Evolutionary conservation across 2,888 invertebrate genomes (phyloP), one percentile per base, ranked within the genome.

Genomic region (Machimus rusticus): DNA sequence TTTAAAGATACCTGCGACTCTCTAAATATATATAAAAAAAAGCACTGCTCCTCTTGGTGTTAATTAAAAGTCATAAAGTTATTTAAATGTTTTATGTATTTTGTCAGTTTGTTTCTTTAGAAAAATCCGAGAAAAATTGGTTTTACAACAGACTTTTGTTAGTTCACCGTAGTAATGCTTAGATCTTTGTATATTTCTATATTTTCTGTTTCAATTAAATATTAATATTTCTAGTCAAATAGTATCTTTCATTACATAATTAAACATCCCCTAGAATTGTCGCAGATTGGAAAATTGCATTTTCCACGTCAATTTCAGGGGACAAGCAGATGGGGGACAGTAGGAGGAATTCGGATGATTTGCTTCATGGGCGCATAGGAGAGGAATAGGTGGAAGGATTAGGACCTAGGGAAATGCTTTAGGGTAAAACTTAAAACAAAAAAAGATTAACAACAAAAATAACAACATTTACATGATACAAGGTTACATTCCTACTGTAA

Each of bases 211-310:
- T 86, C 39, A 57, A 51, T 88, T 88, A 87, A 88, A 87, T 88
- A 88, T 88, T 87, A 88, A 88, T 88, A 88, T 84, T 85, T 85
- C 78, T 88, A 88, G 84, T 77, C 81, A 84, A 81, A 87, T 79
- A 74, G 78, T 87, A 79, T 76, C 86, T 81, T 74, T 87, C 51
- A 81, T 74, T 74, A 57, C 85, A 84, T 85, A 74, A 74, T 85
- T 57, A 85, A 43, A 46, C 23, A 28, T 66, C 74, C 85, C 74
- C 16, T 74, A 85, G 28, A 74, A 28, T 43, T 14, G 28, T 9
- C 34, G 85, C 14, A 37, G 39, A 43, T 14, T 43, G 74, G 74
- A 85, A 74, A 74, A 85, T 86, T 77, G 76, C 14, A 86, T 86
- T 86, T 77, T 86, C 51, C 37, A 34, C 74, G 9, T 19, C 37